Evolutionary conservation across 2,888 invertebrate genomes (phyloP), one percentile per base, ranked within the genome.

Genomic region (Drosophila prolongata): DNA sequence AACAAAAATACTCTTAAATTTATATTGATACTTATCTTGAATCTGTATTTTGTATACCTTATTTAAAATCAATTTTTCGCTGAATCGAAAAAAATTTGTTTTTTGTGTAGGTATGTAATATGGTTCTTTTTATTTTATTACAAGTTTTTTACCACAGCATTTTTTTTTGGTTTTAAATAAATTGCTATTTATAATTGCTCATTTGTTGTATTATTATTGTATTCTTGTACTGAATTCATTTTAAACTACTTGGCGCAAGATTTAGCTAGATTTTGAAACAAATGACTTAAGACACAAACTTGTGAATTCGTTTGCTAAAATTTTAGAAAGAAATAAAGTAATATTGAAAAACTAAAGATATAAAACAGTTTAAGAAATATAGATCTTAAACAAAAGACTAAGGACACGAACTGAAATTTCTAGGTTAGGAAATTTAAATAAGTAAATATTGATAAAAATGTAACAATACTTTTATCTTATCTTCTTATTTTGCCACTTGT

Each of bases 321-420:
- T 30, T 9, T 30, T 30, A 30, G 30, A 8, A 6, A 8, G 30
- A 30, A 30, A 30, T 30, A 30, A 24, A 24, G 3, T 24, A 24
- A 24, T 8, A 14, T 19, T 3, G 24, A 9, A 13, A 11, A 24
- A 24, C 24, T 24, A 24, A 24, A 24, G 24, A 24, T 24, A 24
- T 0, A 24, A 24, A 24, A 24, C 24, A 4, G 4, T 24, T 24
- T 24, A 24, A 19, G 19, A 24, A 8, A 44, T 11, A 24, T 13
- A 24, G 13, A 13, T 24, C 13, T 24, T 11, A 24, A 75, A 53
- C 53, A 47, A 75, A 68, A 57, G 76, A 74, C 70, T 66, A 59
- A 52, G 71, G 71, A 56, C 74, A 71, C 74, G 19, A 80, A 83
- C 80, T 46, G 64, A 68, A 14, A 14, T 8, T 40, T 40, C 3